These are phyloP conservation scores for Amphiprion clarkii DNA, from an alignment of 2,797 vertebrate species.

Conservation along the genomic window DNA sequence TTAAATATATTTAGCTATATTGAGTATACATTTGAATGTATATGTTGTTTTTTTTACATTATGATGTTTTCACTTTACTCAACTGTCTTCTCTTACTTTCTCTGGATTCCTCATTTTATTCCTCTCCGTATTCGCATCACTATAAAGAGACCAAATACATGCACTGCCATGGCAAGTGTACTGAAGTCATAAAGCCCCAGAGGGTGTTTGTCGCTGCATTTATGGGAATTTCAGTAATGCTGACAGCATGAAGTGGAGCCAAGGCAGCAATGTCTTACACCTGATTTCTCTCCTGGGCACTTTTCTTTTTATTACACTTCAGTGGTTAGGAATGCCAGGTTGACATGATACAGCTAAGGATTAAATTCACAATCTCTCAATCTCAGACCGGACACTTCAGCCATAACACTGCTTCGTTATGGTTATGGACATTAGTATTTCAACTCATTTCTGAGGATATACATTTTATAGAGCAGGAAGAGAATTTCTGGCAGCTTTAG, in stretches of 20 bases:
- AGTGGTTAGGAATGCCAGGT: conserved; percentile 50
- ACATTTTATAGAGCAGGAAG: conserved; percentile 11
- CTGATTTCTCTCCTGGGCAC: conserved; percentile 59
- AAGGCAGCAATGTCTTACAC: conserved; percentile 59
- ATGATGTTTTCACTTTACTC: background rate
- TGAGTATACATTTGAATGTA: too few species aligned
- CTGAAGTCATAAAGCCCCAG: conserved; percentile 48
- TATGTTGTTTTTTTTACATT: background rate
- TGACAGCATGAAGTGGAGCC: conserved; percentile 68
- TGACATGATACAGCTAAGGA: conserved; percentile 55
- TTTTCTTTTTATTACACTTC: conserved; percentile 59
- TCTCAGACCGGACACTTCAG: conserved; percentile 33
- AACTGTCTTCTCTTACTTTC: background rate
- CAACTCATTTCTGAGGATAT: conserved; percentile 26
- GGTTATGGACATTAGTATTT: conserved; percentile 34
- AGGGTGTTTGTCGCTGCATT: conserved; percentile 57
- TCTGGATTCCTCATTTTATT: conserved; percentile 19
- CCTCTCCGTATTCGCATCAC: conserved; percentile 22
- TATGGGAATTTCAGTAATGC: conserved; percentile 62
- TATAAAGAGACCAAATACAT: conserved; percentile 45
- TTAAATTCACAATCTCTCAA: conserved; percentile 56
- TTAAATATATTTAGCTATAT: too few species aligned
- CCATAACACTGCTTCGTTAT: conserved; percentile 42
- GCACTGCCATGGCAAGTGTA: conserved; percentile 29
- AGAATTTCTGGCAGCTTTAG: conserved; percentile 8